Conservation (phyloP, 2,113 vertebrate genomes). For the Mohoua ochrocephala region DNA sequence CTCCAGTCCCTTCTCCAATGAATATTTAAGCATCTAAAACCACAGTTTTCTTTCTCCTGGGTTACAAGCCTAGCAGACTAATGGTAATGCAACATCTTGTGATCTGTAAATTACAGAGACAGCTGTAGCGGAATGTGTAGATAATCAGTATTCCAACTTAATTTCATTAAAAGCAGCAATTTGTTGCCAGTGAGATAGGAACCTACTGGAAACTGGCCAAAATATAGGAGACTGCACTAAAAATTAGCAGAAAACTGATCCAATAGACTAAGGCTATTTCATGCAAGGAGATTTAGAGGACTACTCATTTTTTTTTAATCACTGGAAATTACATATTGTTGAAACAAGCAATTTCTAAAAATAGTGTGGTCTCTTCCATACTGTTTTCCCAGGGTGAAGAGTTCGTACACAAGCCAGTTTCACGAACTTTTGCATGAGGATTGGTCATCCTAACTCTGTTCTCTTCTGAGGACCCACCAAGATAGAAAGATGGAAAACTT, state of each 20-base stretch:
- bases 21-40: conserved; percentile 33
- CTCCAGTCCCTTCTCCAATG: conserved; percentile 9
- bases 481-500: background rate
- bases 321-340: background rate
- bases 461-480: background rate
- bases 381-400: background rate
- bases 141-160: conserved; percentile 21
- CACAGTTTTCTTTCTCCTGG: background rate
- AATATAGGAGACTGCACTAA: background rate
- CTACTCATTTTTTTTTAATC: background rate
- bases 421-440: background rate
- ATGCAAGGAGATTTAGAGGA: background rate
- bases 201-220: background rate
- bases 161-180: conserved; percentile 39
- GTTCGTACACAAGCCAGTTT: background rate
- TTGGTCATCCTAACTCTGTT: background rate
- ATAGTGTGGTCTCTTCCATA: background rate
- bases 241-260: background rate
- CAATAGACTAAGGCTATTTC: background rate
- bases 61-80: background rate
- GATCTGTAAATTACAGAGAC: conserved; percentile 17
- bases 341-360: background rate
- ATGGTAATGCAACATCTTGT: background rate
- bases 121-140: background rate
- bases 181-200: conserved; percentile 6